Evolutionary conservation across 2,797 vertebrate species (phyloP).

Genomic region (Lacerta agilis): DNA sequence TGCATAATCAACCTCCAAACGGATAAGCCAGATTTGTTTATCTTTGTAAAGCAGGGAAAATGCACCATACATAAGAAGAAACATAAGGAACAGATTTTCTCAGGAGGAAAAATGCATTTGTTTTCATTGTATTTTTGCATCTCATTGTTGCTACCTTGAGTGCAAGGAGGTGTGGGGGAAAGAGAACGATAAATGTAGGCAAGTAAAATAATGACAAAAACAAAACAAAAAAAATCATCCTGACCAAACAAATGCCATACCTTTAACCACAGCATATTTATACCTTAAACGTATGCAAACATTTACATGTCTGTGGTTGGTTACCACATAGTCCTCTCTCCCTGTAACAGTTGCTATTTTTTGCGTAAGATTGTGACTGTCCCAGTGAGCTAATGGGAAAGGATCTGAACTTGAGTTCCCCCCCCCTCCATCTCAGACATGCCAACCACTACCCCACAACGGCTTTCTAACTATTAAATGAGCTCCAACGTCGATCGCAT

Average conservation of each 20-base stretch:
- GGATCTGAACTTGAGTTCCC: neutral
- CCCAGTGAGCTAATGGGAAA: neutral
- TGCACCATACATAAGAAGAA: neutral
- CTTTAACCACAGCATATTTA: neutral
- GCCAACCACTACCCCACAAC: neutral
- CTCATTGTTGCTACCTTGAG: neutral
- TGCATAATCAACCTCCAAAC: neutral
- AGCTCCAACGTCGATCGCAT: neutral
- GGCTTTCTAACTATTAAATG: neutral
- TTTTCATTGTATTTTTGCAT: neutral
- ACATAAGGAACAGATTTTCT: neutral
- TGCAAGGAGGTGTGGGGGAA: too few relatives aligned
- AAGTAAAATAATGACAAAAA: neutral
- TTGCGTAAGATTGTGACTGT: neutral
- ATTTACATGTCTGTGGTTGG: neutral
- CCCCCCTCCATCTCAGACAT: too few relatives aligned
- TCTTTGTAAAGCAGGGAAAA: neutral
- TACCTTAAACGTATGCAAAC: neutral
- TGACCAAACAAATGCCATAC: neutral
- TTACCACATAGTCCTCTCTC: neutral
- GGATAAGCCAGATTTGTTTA: neutral
- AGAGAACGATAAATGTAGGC: neutral
- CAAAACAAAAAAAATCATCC: neutral
- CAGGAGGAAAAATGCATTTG: neutral
- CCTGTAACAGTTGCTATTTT: neutral